A percentile compares a stretch with the other conserved stretches of the same genome.
Evolutionary conservation across 2,113 vertebrate genomes (phyloP).

Genomic region (Oreochromis niloticus): DNA sequence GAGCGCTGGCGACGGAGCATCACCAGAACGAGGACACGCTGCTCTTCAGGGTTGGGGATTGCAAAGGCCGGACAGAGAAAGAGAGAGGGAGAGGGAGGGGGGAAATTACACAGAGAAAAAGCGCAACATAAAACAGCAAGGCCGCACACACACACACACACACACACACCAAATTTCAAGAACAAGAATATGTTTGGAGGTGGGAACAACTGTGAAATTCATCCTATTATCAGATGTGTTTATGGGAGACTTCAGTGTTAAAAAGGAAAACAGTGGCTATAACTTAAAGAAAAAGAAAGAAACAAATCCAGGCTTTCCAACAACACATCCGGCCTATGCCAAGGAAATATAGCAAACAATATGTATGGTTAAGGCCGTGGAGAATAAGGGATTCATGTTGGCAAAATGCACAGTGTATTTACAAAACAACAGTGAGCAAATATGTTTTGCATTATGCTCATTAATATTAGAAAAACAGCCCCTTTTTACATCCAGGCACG

Average conservation of each 20-base stretch:
- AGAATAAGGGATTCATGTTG: background rate
- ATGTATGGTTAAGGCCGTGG: background rate
- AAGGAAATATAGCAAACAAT: background rate
- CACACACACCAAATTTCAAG: background rate
- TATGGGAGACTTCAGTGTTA: background rate
- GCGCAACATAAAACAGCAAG: background rate
- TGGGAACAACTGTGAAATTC: background rate
- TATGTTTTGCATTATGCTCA: background rate
- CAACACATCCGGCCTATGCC: background rate
- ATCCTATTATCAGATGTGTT: background rate
- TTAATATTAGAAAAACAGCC: background rate
- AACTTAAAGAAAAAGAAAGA: background rate
- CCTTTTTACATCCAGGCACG: background rate
- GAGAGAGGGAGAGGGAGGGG: background rate
- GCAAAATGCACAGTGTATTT: background rate
- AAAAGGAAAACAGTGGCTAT: background rate
- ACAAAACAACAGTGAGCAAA: background rate
- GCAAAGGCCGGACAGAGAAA: background rate
- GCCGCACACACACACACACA: background rate
- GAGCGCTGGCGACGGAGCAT: conserved; percentile 32
- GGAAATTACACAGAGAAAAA: background rate
- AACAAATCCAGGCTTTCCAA: background rate
- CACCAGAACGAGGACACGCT: conserved; percentile 42
- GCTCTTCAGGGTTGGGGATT: conserved; percentile 13
- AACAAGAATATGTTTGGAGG: background rate